Percentiles rank a stretch among this genome's conserved stretches.
These are phyloP conservation scores for Rattus rattus DNA, from an alignment of 2,113 vertebrate species.

Conservation along the genomic window DNA sequence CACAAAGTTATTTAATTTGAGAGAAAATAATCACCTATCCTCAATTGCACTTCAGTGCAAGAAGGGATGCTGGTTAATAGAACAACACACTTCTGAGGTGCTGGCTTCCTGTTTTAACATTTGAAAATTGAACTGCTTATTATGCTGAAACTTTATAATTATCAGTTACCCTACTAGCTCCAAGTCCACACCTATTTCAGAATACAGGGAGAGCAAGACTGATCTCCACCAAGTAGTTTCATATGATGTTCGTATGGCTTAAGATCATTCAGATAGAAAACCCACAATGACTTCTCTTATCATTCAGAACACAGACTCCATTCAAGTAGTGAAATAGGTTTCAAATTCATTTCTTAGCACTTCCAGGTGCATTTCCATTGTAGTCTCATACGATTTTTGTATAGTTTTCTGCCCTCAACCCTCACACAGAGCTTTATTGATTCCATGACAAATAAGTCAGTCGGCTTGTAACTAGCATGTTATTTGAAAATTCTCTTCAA, in stretches of 20 bases:
- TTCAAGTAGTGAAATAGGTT: conserved; percentile 67
- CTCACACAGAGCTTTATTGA: conserved; percentile 74
- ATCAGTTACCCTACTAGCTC: conserved; percentile 71
- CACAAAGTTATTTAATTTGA: conserved; percentile 73
- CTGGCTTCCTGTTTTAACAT: conserved; percentile 67
- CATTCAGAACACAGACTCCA: conserved; percentile 66
- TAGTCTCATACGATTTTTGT: conserved; percentile 65
- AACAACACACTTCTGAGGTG: conserved; percentile 58
- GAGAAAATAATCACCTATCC: conserved; percentile 77
- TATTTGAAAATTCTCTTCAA: conserved; percentile 74
- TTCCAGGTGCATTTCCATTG: conserved; percentile 62
- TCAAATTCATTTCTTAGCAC: conserved; percentile 69
- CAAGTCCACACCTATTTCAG: conserved; percentile 5
- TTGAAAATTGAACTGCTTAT: conserved; percentile 78
- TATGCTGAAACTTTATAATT: conserved; percentile 69
- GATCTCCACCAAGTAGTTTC: conserved; percentile 22
- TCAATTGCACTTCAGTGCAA: conserved; percentile 53
- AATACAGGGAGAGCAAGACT: background rate
- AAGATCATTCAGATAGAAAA: conserved; percentile 77
- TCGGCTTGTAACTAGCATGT: conserved; percentile 69
- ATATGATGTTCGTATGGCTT: conserved; percentile 51
- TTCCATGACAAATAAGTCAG: conserved; percentile 67
- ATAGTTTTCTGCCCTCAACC: conserved; percentile 66
- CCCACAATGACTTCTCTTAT: conserved; percentile 74
- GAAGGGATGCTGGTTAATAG: conserved; percentile 59